phyloP scores from a whole-genome alignment of 2,797 vertebrate genomes.

The Menidia menidia region DNA sequence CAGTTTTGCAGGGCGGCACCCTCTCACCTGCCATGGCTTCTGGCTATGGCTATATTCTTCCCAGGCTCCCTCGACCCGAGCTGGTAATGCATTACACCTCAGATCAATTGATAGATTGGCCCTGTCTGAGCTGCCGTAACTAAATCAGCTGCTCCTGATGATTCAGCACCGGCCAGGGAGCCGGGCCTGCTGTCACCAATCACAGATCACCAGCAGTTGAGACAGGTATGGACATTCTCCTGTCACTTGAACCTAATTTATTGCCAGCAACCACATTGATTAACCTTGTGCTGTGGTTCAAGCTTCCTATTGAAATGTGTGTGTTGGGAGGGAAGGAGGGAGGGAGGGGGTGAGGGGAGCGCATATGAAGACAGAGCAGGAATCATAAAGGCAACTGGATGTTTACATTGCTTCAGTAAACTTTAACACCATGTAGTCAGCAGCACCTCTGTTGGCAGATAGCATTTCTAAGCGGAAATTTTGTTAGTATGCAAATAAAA shows the following conservation, averaged over 20 bases:
- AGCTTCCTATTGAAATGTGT: slow-evolving; percentile 73
- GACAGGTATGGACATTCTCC: slow-evolving; percentile 82
- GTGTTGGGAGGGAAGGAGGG: slow-evolving; percentile 39
- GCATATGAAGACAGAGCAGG: slow-evolving; percentile 45
- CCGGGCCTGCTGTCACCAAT: slow-evolving; percentile 81
- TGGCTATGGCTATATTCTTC: slow-evolving; percentile 73
- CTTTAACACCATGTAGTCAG: slow-evolving; percentile 15
- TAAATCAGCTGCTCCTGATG: slow-evolving; percentile 81
- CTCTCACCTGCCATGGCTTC: slow-evolving; percentile 53
- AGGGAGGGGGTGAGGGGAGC: background rate
- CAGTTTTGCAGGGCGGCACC: slow-evolving; percentile 46
- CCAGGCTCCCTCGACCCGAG: slow-evolving; percentile 71
- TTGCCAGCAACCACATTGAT: slow-evolving; percentile 82
- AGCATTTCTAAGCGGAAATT: slow-evolving; percentile 4
- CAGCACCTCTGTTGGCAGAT: slow-evolving; percentile 12
- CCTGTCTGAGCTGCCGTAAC: slow-evolving; percentile 75
- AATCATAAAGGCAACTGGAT: slow-evolving; percentile 62
- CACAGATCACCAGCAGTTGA: slow-evolving; percentile 76
- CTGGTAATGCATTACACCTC: slow-evolving; percentile 73
- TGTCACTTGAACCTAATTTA: slow-evolving; percentile 85
- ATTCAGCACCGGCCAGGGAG: slow-evolving; percentile 82
- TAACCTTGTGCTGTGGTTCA: slow-evolving; percentile 83
- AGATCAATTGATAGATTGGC: slow-evolving; percentile 80
- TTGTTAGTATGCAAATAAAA: background rate
- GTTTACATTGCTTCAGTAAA: slow-evolving; percentile 66